Evolutionary conservation across 2,888 invertebrate species (phyloP), one percentile per base, ranked within the genome.

Genomic region (Trissolcus japonicus): DNA sequence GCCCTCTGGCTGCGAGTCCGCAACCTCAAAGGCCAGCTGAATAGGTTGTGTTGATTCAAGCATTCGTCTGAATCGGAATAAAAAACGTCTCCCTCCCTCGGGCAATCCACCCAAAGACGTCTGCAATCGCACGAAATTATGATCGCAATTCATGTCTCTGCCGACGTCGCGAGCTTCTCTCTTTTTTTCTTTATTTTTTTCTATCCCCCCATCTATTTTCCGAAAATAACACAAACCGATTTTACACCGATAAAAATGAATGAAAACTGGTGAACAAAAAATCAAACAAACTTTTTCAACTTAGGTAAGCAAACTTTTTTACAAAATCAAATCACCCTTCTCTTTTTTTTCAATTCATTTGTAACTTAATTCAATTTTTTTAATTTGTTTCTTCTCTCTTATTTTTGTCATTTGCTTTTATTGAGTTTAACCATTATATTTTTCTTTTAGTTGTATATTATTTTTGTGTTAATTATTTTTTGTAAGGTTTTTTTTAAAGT

Each of bases 21-120:
- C 35, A 19, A 62, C 21, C 72, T 63, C 63, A 72, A 72, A 72
- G 65, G 59, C 59, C 60, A 6, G 53, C 50, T 65, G 72, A 72
- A 72, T 72, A 72, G 72, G 57, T 63, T 65, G 54, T 72, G 63
- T 63, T 72, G 63, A 72, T 72, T 63, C 72, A 63, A 21, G 54
- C 71, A 35, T 50, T 71, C 48, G 61, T 69, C 41, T 43, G 69
- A 61, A 62, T 62, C 62, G 62, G 62, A 62, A 62, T 71, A 51
- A 71, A 68, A 57, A 62, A 21, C 69, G 62, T 41, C 43, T 29
- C 56, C 16, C 41, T 46, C 13, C 67, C 57, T 35, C 6, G 25
- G 54, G 40, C 54, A 40, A 25, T 50, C 65, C 59, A 59, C 72
- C 60, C 60, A 35, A 46, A 65, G 53, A 57, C 72, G 65, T 65